Percentiles rank a stretch among this genome's conserved stretches.
phyloP scores from a whole-genome alignment of 2,113 vertebrate genomes.

The Brachypodius melanocephalos region DNA sequence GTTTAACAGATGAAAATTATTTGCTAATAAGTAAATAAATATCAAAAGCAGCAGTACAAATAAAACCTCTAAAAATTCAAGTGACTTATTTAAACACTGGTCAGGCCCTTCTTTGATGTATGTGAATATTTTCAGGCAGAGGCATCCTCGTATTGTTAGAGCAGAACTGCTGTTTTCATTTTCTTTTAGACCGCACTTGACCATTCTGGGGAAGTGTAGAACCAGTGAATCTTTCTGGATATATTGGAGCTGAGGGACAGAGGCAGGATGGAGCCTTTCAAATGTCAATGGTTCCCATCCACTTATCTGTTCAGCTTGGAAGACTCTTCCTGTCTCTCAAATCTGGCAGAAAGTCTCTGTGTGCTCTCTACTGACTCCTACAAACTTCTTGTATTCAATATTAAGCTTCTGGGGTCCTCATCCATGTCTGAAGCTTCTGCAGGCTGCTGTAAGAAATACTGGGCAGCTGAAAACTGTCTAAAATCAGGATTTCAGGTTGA shows the following conservation, averaged over 20 bases:
- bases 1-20: conserved; percentile 56
- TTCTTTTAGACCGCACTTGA: background rate
- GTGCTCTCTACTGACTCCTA: background rate
- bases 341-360: background rate
- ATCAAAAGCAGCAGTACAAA: conserved; percentile 46
- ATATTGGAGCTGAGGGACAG: background rate
- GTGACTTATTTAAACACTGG: background rate
- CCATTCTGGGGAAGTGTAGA: background rate
- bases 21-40: conserved; percentile 48
- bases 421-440: background rate
- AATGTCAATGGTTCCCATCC: background rate
- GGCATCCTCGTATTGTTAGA: background rate
- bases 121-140: background rate
- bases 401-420: background rate
- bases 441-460: background rate
- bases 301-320: background rate
- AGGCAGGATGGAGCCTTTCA: background rate
- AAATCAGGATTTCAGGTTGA: background rate
- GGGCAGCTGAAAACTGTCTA: background rate
- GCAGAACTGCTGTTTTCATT: background rate
- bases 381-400: background rate
- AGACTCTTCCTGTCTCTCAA: background rate
- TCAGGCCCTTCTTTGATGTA: conserved; percentile 13
- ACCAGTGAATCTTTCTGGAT: background rate
- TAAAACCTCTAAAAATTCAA: conserved; percentile 13